Conservation (phyloP, 2,797 vertebrate species). For the Kryptolebias ocellatus region DNA sequence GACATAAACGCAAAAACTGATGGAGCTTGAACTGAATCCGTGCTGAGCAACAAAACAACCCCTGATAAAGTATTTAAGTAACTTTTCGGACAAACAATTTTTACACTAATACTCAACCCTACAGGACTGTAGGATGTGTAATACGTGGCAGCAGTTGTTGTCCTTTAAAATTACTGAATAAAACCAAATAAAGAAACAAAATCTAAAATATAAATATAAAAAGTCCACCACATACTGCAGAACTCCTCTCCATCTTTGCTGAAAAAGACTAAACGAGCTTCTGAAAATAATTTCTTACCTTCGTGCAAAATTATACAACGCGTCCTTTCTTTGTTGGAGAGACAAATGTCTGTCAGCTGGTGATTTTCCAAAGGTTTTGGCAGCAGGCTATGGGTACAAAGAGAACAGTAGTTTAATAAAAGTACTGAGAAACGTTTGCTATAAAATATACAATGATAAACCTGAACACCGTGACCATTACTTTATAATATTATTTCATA, state of each 20-base stretch:
- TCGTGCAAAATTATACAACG: slow-evolving; percentile 91
- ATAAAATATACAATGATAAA: not conserved
- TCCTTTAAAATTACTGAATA: too few relatives aligned
- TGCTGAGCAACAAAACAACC: too few relatives aligned
- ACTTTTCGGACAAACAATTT: too few relatives aligned
- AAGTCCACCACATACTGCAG: not conserved
- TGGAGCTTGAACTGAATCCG: too few relatives aligned
- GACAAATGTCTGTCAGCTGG: slow-evolving; percentile 92
- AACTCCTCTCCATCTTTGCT: not conserved
- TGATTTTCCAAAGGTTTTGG: slow-evolving; percentile 89
- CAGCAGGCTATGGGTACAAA: slow-evolving; percentile 78
- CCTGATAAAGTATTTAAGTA: too few relatives aligned
- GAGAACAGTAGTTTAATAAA: not conserved
- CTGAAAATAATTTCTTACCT: slow-evolving; percentile 72
- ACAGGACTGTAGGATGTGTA: too few relatives aligned
- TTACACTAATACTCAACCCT: too few relatives aligned
- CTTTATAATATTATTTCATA: too few relatives aligned
- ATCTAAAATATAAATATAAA: slow-evolving; percentile 1
- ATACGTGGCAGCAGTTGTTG: too few relatives aligned
- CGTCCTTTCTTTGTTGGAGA: slow-evolving; percentile 93
- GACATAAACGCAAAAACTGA: too few relatives aligned
- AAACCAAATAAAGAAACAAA: too few relatives aligned
- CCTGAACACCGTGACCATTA: not conserved
- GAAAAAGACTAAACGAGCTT: not conserved
- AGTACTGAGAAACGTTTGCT: not conserved